Conservation (phyloP, 2,888 invertebrate genomes). For the Cephus runcator region DNA sequence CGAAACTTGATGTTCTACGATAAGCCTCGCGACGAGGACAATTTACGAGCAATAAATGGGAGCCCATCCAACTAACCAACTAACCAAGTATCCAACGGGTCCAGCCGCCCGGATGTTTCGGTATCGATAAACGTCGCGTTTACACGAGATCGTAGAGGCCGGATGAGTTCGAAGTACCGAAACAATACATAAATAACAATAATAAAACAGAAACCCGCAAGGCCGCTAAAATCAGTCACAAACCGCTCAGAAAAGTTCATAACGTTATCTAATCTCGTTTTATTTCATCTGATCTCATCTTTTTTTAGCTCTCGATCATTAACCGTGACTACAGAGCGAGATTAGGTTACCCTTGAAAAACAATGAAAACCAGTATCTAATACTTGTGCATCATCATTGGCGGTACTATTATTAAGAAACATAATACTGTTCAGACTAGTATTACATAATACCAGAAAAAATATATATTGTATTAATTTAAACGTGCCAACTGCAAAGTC, state of each 20-base stretch:
- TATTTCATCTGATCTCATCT: too few relatives aligned
- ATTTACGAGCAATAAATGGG: background rate
- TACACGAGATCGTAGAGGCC: background rate
- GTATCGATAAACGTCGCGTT: background rate
- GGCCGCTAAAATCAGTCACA: background rate
- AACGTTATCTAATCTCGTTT: too few relatives aligned
- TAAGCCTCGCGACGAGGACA: background rate
- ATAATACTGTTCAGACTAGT: too few relatives aligned
- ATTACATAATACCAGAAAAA: background rate
- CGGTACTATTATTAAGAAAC: too few relatives aligned
- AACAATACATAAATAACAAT: background rate
- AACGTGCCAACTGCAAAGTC: background rate
- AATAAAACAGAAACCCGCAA: background rate
- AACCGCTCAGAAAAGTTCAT: too few relatives aligned
- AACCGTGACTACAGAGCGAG: too few relatives aligned
- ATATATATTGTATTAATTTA: background rate
- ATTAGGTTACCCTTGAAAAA: too few relatives aligned
- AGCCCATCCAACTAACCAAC: background rate
- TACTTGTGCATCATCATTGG: too few relatives aligned
- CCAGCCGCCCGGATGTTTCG: background rate
- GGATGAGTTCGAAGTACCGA: background rate
- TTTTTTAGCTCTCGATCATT: too few relatives aligned
- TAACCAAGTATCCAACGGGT: background rate
- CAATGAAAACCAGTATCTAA: too few relatives aligned
- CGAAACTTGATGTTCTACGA: background rate